Conservation (phyloP, 2,113 vertebrate genomes). For the Crocuta crocuta region DNA sequence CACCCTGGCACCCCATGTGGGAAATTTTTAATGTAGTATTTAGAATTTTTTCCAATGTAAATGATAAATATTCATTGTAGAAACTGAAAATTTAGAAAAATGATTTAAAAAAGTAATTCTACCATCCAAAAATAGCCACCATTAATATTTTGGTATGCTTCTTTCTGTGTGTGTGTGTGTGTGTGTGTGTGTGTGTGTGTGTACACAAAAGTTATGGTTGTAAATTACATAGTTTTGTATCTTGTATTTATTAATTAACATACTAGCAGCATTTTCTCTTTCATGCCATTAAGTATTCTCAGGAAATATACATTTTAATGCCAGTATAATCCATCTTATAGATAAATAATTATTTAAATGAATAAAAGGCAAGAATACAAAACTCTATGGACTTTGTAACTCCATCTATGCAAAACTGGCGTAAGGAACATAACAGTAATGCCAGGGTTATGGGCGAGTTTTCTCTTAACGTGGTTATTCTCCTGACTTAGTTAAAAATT, state of each 20-base stretch:
- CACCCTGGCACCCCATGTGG: not conserved
- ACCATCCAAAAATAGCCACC: not conserved
- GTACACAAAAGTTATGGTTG: not conserved
- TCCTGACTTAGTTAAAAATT: not conserved
- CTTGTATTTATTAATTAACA: slow-evolving; percentile 16
- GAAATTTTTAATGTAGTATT: not conserved
- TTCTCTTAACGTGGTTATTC: slow-evolving; percentile 22
- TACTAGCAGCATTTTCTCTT: slow-evolving; percentile 9
- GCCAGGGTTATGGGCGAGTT: not conserved
- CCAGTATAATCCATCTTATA: not conserved
- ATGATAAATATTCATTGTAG: not conserved
- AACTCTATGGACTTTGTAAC: not conserved
- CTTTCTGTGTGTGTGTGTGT: not conserved
- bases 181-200: not conserved
- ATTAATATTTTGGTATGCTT: slow-evolving; percentile 17
- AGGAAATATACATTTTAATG: slow-evolving; percentile 1
- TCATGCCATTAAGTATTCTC: slow-evolving; percentile 22
- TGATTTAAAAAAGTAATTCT: not conserved
- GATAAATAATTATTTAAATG: slow-evolving; percentile 50
- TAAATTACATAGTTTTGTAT: not conserved
- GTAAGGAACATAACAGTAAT: not conserved
- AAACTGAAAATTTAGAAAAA: slow-evolving; percentile 3
- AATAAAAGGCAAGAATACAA: not conserved
- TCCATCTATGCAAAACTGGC: not conserved
- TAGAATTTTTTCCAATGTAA: not conserved